Base-by-base conservation (phyloP, 1,140 invertebrate genomes). In the Parapsyche elsis region DNA sequence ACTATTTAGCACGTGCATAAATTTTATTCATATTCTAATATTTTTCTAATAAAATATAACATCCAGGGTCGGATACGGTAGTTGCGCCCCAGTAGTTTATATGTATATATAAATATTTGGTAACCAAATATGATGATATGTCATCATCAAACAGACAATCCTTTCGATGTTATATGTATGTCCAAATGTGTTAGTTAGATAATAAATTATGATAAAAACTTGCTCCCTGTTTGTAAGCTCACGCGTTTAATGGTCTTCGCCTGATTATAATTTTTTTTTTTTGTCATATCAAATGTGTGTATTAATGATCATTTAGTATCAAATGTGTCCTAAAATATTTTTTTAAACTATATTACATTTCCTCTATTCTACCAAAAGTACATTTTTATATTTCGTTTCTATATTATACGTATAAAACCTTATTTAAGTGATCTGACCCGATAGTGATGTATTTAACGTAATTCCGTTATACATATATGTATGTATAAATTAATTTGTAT, bases 111-210 rank as follows among this genome's bases (percentile, higher is more conserved):
- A 38, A 59, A 44, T 46, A 73, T 73, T 73, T 9, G n/a, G 12
- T 24, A 75, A 75, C 67, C 79, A 76, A 80, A 30, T 53, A 67
- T 30, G 67, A 78, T 59, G 45, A 64, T 71, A 12, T 76, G 4
- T 78, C 61, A 67, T 67, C 61, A 24, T 24, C 24, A 71, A 71
- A 44, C 79, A 73, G 81, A 83, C 81, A 83, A 83, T 83, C 81
- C 81, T 76, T 80, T 81, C 57, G 23, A 80, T 82, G 81, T 82
- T 80, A 59, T 76, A 78, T 80, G 71, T 76, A 78, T 79, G 78
- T 82, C 77, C 73, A 81, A 76, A 73, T 79, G 74, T 81, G 71
- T 81, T 38, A 81, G 73, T 57, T 75, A 75, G 14, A 75, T 75
- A 53, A 64, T 64, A 64, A 16, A 77, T 77, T 64, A 57, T 23